Evolutionary conservation across 2,888 invertebrate species (phyloP), one percentile per base, ranked within the genome.

Genomic region (Papilio gigon): DNA sequence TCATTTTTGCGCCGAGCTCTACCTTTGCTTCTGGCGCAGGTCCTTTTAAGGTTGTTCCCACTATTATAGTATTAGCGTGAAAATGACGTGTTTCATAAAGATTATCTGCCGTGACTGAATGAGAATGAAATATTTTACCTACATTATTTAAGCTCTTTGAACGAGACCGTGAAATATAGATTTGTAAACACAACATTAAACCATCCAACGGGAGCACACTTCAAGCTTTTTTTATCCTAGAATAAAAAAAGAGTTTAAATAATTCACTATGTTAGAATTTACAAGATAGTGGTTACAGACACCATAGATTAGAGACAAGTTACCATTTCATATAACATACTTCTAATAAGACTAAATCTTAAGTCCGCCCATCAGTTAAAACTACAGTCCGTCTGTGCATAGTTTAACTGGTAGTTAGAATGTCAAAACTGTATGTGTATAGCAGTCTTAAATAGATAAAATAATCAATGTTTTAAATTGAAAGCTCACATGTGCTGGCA

Each of bases 1-100:
- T 82, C 80, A 77, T 81, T 83, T 84, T 82, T 83, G 80, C 80
- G 72, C 74, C 74, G 76, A 76, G 78, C 75, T 79, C 71, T 75
- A 76, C 63, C 40, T 42, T 44, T 22, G 60, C 25, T 64, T 40
- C 44, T 63, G 63, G 59, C 67, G 75, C 77, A 78, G 75, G 69
- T 71, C 72, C 71, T 61, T 76, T 72, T 74, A 76, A 78, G 76
- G 72, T 78, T 78, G 77, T 72, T 77, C 74, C 72, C 68, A 70
- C 74, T 72, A 73, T 76, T 78, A 14, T 47, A 30, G 33, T 65
- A 22, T 65, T 65, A 65, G 44, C 25, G 25, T 47, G 22, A 47
- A 65, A 44, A 22, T 25, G 44, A 12, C 56, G 22, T 56, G 53
- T 56, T 37, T 22, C 37, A 37, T 40, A 65, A 56, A 42, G 56